phyloP scores from a whole-genome alignment of 2,888 invertebrate species.

The Napeogenes inachia region DNA sequence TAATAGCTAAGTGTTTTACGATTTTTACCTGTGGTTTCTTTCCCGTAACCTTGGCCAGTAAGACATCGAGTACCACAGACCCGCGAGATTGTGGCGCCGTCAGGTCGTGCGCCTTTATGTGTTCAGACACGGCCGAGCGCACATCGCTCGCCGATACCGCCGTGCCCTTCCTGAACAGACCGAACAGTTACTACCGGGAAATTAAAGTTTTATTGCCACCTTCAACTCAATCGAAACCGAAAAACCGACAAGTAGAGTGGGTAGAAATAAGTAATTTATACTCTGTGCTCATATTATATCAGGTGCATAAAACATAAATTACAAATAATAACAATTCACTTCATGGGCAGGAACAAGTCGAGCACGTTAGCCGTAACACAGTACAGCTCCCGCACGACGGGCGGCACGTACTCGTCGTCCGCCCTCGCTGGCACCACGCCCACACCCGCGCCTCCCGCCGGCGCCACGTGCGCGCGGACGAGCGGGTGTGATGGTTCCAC shows the following conservation, averaged over 20 bases:
- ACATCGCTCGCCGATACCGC: slow-evolving; percentile 80
- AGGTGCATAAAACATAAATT: slow-evolving; percentile 31
- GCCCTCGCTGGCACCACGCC: slow-evolving; percentile 23
- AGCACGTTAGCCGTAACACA: slow-evolving; percentile 81
- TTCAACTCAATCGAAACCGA: background rate
- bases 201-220: too few relatives aligned
- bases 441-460: slow-evolving; percentile 25
- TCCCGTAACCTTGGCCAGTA: slow-evolving; percentile 44
- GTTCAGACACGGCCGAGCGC: slow-evolving; percentile 82
- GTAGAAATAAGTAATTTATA: too few relatives aligned
- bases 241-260: background rate
- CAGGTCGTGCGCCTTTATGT: slow-evolving; percentile 81
- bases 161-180: slow-evolving; percentile 70
- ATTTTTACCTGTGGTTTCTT: slow-evolving; percentile 48
- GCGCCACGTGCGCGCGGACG: slow-evolving; percentile 49
- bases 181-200: background rate
- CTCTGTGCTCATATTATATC: too few relatives aligned
- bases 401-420: slow-evolving; percentile 56
- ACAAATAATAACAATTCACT: slow-evolving; percentile 49
- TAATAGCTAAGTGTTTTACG: background rate
- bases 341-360: slow-evolving; percentile 78
- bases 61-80: slow-evolving; percentile 43
- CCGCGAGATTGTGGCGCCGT: slow-evolving; percentile 32
- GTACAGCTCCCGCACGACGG: slow-evolving; percentile 81
- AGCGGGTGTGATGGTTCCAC: slow-evolving; percentile 80